Conservation (phyloP, 2,797 vertebrate genomes). For the Gymnoscopelus braueri region DNA sequence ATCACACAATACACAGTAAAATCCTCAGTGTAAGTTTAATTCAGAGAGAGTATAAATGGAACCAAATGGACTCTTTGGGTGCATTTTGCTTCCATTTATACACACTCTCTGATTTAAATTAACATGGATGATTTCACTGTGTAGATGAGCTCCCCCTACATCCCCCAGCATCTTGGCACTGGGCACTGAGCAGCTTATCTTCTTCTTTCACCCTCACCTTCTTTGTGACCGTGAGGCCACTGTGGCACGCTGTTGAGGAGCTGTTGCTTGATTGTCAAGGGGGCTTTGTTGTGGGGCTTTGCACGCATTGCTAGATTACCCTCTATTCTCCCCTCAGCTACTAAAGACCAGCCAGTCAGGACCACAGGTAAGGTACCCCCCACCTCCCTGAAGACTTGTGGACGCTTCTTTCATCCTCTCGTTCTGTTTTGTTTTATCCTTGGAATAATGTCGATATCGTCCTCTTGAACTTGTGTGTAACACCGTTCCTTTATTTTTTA, state of each 20-base stretch:
- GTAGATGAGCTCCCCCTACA: conserved; percentile 28
- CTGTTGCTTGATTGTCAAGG: conserved; percentile 70
- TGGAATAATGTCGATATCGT: conserved; percentile 30
- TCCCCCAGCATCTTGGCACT: conserved; percentile 41
- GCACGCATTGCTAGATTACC: conserved; percentile 82
- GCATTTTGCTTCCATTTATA: no score
- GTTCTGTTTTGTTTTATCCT: conserved; percentile 52
- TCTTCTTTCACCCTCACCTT: conserved; percentile 32
- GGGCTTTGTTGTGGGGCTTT: conserved; percentile 70
- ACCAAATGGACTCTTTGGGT: no score
- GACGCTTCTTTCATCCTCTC: conserved; percentile 67
- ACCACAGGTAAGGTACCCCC: conserved; percentile 83
- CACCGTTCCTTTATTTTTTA: conserved; percentile 59
- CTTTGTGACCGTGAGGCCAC: conserved; percentile 68
- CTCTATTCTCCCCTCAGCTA: conserved; percentile 87
- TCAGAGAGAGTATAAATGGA: no score
- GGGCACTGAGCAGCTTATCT: conserved; percentile 29
- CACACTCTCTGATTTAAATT: no score
- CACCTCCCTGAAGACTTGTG: conserved; percentile 71
- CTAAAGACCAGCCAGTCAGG: conserved; percentile 86
- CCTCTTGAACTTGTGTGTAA: conserved; percentile 66
- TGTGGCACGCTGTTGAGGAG: conserved; percentile 64
- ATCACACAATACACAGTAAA: neutral
- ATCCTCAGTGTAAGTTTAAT: no score
- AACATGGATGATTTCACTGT: no score